A percentile compares a stretch with the other conserved stretches of the same genome.
Evolutionary conservation across 2,113 vertebrate species (phyloP).

Genomic region (Hippocampus guttulatus): DNA sequence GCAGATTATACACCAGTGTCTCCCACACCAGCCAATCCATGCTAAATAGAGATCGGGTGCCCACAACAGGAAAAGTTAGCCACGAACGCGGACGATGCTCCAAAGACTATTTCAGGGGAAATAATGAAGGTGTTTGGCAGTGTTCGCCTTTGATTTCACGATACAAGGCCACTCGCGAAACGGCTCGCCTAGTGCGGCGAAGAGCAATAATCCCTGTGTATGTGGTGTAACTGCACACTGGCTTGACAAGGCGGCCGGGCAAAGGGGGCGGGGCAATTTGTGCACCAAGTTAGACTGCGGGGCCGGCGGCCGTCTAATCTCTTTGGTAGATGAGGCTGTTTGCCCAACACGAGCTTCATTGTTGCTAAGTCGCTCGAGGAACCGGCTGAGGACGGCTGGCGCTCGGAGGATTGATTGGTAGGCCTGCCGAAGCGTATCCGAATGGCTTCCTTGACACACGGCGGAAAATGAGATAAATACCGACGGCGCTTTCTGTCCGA

Average conservation of each 20-base stretch:
- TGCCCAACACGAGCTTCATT: slow-evolving; percentile 28
- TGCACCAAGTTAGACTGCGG: slow-evolving; percentile 60
- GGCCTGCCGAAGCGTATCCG: neutral
- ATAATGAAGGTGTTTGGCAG: neutral
- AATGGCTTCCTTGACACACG: neutral
- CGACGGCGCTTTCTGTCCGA: too few relatives aligned
- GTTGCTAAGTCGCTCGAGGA: slow-evolving; percentile 10
- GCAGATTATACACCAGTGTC: slow-evolving; percentile 74
- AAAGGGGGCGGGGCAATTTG: slow-evolving; percentile 53
- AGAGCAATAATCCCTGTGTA: slow-evolving; percentile 76
- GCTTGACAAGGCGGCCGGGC: slow-evolving; percentile 34
- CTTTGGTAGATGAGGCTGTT: slow-evolving; percentile 58
- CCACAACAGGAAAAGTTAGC: slow-evolving; percentile 16
- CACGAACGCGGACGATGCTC: neutral
- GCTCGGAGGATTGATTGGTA: neutral
- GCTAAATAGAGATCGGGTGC: slow-evolving; percentile 43
- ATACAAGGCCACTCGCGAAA: slow-evolving; percentile 65
- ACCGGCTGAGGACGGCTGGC: neutral
- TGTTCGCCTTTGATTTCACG: neutral
- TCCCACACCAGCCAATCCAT: slow-evolving; percentile 68
- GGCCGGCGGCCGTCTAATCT: slow-evolving; percentile 65
- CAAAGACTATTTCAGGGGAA: neutral
- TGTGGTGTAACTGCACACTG: slow-evolving; percentile 73
- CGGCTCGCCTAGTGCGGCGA: slow-evolving; percentile 56
- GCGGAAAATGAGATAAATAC: too few relatives aligned